Percentiles rank a stretch among this genome's conserved stretches.
Conservation (phyloP, 2,888 invertebrate genomes). For the Cryptophagus acutangulus region DNA sequence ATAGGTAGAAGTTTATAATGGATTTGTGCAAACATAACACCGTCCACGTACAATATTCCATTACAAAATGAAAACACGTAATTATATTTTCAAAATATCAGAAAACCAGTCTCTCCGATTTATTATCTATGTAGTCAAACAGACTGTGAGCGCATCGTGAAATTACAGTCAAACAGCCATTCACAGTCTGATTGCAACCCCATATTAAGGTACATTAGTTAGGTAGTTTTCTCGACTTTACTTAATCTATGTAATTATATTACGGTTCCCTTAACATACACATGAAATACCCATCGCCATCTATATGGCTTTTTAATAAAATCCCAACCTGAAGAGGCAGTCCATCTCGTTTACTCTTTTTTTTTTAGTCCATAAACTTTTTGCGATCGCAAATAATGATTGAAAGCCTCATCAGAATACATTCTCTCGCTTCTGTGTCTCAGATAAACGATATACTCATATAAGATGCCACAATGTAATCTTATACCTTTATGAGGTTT, state of each 20-base stretch:
- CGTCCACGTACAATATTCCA: slow-evolving; percentile 38
- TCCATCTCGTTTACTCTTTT: too few relatives aligned
- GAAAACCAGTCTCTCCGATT: slow-evolving; percentile 50
- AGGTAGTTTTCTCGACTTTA: slow-evolving; percentile 47
- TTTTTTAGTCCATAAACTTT: slow-evolving; percentile 23
- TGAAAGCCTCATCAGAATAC: slow-evolving; percentile 21
- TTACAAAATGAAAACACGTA: slow-evolving; percentile 46
- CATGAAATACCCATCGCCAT: slow-evolving; percentile 36
- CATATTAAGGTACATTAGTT: slow-evolving; percentile 47
- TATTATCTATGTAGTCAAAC: slow-evolving; percentile 47
- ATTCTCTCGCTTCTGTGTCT: slow-evolving; percentile 23
- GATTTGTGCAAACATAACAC: too few relatives aligned
- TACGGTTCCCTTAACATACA: slow-evolving; percentile 36
- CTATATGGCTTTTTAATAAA: slow-evolving; percentile 41
- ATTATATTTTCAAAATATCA: slow-evolving; percentile 49
- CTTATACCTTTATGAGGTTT: too few relatives aligned
- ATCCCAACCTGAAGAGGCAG: too few relatives aligned
- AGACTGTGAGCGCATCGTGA: slow-evolving; percentile 34
- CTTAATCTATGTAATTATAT: slow-evolving; percentile 47
- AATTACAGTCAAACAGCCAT: slow-evolving; percentile 1
- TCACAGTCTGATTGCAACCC: slow-evolving; percentile 38
- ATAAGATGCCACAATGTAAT: too few relatives aligned
- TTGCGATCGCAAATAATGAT: slow-evolving; percentile 22
- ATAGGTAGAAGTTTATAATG: too few relatives aligned
- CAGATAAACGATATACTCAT: too few relatives aligned